Percentiles rank a stretch among this genome's conserved stretches.
phyloP scores from a whole-genome alignment of 1,140 invertebrate species.

The Ladona fulva region DNA sequence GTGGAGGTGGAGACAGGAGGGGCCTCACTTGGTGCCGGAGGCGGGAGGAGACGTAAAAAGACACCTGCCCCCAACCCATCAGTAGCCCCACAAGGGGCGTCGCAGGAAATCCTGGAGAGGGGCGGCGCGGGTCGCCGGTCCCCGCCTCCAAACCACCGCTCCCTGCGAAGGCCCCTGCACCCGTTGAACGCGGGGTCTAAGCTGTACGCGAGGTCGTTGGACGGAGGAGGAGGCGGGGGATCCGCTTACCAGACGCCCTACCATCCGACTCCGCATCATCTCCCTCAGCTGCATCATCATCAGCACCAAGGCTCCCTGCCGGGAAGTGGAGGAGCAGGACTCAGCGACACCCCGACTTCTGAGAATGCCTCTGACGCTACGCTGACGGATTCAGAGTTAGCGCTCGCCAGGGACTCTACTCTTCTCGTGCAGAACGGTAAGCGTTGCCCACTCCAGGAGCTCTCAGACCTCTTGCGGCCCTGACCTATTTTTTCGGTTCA shows the following conservation, averaged over 20 bases:
- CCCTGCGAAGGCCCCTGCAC: neutral
- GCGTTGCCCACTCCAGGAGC: constrained; percentile 25
- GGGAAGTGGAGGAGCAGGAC: constrained; percentile 40
- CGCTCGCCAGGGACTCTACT: constrained; percentile 63
- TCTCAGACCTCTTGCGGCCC: too few species aligned
- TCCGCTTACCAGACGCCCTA: neutral
- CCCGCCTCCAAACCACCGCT: neutral
- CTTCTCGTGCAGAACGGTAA: constrained; percentile 70
- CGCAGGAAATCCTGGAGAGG: constrained; percentile 6
- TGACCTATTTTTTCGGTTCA: too few species aligned
- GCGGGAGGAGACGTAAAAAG: neutral
- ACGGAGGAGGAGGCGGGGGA: neutral
- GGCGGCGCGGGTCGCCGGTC: neutral
- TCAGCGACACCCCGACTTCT: constrained; percentile 65
- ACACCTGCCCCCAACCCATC: neutral
- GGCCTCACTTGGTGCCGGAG: neutral
- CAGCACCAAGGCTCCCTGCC: constrained; percentile 38
- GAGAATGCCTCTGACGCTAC: constrained; percentile 74
- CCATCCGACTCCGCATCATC: constrained; percentile 31
- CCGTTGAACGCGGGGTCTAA: neutral
- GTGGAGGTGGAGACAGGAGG: neutral
- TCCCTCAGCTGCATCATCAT: constrained; percentile 39
- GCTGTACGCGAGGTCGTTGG: neutral
- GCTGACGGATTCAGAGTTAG: constrained; percentile 67
- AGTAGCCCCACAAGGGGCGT: neutral